phyloP scores from a whole-genome alignment of 1,140 invertebrate species.

The Heliconius congener region DNA sequence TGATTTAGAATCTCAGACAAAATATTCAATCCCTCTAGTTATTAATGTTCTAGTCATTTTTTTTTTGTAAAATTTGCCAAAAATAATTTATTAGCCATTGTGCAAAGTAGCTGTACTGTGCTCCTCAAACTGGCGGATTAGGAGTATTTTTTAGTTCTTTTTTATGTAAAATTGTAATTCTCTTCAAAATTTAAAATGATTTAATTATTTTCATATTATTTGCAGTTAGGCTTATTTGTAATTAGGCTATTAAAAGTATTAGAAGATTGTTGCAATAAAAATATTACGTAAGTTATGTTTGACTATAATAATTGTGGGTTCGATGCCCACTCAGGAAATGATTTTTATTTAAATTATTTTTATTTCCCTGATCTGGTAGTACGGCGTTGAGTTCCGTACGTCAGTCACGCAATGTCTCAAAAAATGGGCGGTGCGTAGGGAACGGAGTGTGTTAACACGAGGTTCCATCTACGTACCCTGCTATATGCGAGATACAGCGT shows the following conservation, averaged over 20 bases:
- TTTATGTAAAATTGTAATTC: background rate
- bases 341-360: no score
- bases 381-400: background rate
- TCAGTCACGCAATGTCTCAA: no score
- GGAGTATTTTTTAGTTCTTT: background rate
- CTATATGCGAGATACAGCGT: background rate
- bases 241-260: no score
- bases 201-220: no score
- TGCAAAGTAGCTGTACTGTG: slow-evolving; percentile 1
- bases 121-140: slow-evolving; percentile 10
- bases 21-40: slow-evolving; percentile 7
- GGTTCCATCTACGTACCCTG: no score
- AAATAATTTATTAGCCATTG: slow-evolving; percentile 5
- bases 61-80: background rate
- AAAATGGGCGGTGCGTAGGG: no score
- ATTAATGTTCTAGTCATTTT: slow-evolving; percentile 12
- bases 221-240: no score
- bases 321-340: no score
- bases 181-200: background rate
- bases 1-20: slow-evolving; percentile 28
- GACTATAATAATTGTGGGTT: background rate
- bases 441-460: no score
- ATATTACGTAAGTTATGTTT: no score
- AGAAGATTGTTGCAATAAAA: no score
- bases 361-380: no score